phyloP scores from a whole-genome alignment of 2,797 vertebrate genomes.

The Hirundo rustica region DNA sequence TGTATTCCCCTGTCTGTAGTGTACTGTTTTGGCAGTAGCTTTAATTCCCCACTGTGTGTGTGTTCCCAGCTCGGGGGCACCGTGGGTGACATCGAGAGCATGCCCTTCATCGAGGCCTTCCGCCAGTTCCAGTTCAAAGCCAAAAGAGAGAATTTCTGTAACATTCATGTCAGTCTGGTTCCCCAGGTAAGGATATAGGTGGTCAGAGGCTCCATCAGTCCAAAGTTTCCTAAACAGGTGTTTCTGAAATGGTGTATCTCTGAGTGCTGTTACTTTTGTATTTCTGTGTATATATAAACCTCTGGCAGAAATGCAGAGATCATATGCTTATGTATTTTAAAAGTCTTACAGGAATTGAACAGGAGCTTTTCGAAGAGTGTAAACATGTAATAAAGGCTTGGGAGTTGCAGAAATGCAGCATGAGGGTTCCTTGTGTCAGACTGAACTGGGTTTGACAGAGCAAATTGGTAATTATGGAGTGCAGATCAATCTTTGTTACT shows the following conservation, averaged over 20 bases:
- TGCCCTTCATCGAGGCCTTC: constrained; percentile 97
- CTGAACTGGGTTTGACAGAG: background rate
- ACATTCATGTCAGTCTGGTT: constrained; percentile 94
- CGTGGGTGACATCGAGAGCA: constrained; percentile 95
- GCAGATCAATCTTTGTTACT: background rate
- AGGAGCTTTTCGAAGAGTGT: background rate
- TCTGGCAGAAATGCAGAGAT: background rate
- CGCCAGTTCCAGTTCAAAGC: constrained; percentile 98
- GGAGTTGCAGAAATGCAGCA: background rate
- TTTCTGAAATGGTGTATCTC: background rate
- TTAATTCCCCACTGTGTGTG: background rate
- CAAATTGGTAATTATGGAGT: background rate
- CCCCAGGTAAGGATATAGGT: constrained; percentile 83
- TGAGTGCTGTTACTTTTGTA: background rate
- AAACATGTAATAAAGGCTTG: background rate
- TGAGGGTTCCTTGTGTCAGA: background rate
- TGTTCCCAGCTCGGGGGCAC: constrained; percentile 88
- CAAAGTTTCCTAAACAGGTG: background rate
- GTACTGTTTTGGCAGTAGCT: background rate
- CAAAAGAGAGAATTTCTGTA: constrained; percentile 94
- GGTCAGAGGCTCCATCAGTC: background rate
- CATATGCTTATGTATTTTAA: fast-evolving
- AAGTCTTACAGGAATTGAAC: background rate
- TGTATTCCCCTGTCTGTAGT: background rate
- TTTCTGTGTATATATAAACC: background rate